Percentiles rank a stretch among this genome's conserved stretches.
phyloP scores from a whole-genome alignment of 92 coral and sea anemone genomes.

The Zoanthus sociatus region DNA sequence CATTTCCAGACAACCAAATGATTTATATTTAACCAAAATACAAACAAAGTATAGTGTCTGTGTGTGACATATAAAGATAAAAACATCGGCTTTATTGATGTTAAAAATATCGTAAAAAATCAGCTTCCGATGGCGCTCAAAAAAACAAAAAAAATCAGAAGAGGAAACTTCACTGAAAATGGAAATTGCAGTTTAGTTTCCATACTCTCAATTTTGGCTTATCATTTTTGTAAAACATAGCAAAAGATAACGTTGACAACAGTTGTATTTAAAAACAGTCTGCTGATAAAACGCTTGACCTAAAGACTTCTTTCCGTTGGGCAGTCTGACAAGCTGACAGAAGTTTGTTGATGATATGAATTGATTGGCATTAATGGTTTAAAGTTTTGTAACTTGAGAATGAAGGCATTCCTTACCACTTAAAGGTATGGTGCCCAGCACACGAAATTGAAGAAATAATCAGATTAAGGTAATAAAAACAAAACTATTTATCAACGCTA shows the following conservation, averaged over 20 bases:
- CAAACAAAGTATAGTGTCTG: no score
- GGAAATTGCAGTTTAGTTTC: background rate
- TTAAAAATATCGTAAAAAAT: no score
- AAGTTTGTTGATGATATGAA: conserved; percentile 4
- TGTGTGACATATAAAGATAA: no score
- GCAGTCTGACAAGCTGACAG: conserved; percentile 6
- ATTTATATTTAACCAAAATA: no score
- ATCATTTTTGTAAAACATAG: background rate
- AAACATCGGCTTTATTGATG: no score
- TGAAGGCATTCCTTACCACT: conserved; percentile 24
- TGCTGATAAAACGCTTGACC: conserved; percentile 19
- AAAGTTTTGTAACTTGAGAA: background rate
- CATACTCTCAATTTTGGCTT: background rate
- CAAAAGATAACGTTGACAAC: background rate
- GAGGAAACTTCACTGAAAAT: conserved; percentile 15
- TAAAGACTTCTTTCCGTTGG: conserved; percentile 3
- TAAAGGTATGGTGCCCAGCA: conserved; percentile 22
- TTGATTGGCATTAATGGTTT: background rate
- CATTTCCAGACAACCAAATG: no score
- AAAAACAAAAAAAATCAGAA: background rate
- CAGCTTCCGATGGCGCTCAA: conserved; percentile 10
- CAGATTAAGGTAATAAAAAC: conserved; percentile 31
- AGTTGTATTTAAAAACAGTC: background rate
- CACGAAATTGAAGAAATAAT: conserved; percentile 31
- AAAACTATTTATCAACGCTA: conserved; percentile 17